These are phyloP conservation scores for Ctenicera cuprea DNA, from an alignment of 2,888 invertebrate species.

Conservation along the genomic window DNA sequence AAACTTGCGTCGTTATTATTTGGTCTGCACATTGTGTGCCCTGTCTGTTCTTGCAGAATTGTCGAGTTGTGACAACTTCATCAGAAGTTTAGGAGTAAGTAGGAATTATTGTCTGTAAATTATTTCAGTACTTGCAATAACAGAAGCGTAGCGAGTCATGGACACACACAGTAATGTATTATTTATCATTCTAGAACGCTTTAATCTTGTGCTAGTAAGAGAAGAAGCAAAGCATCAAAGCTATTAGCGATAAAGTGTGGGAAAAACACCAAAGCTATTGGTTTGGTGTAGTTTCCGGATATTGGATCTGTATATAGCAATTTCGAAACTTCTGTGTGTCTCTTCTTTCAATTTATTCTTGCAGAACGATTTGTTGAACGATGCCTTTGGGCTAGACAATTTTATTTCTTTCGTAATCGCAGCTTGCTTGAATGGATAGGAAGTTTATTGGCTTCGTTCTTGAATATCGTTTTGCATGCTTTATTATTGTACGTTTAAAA, in stretches of 20 bases:
- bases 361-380: slow-evolving; percentile 48
- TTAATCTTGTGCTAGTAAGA: slow-evolving; percentile 6
- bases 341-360: slow-evolving; percentile 49
- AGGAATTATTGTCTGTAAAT: too few species aligned
- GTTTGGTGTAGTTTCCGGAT: slow-evolving; percentile 46
- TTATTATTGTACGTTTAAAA: too few species aligned
- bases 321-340: slow-evolving; percentile 45
- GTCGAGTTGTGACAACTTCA: too few species aligned
- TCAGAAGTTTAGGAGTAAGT: too few species aligned
- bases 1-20: too few species aligned
- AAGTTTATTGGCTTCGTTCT: slow-evolving; percentile 33
- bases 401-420: slow-evolving; percentile 47
- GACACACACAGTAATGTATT: too few species aligned
- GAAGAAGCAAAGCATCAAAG: slow-evolving; percentile 36
- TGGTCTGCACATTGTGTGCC: too few species aligned
- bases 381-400: slow-evolving; percentile 46
- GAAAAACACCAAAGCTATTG: slow-evolving; percentile 47
- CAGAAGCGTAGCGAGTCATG: too few species aligned
- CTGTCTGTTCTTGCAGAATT: too few species aligned
- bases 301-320: slow-evolving; percentile 52
- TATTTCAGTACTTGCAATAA: too few species aligned
- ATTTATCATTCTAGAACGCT: neutral
- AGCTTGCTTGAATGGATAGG: slow-evolving; percentile 32
- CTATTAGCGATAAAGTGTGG: slow-evolving; percentile 49
- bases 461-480: neutral